Conservation (phyloP, 2,888 invertebrate genomes). For the Drosophila heteroneura region DNA sequence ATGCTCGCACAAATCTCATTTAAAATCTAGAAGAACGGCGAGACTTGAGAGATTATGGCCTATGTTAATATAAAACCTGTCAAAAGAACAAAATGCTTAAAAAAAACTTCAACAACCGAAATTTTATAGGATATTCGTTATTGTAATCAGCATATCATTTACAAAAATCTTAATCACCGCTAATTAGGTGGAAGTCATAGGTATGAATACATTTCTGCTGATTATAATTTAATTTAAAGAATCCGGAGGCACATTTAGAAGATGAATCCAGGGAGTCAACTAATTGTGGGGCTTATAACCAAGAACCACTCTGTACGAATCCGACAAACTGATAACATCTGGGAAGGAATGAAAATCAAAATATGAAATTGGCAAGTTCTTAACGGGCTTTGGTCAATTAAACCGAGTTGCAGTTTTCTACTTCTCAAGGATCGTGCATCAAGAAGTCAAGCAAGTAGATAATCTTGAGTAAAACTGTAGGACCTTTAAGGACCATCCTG, state of each 20-base stretch:
- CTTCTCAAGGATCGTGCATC: background rate
- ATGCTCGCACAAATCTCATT: background rate
- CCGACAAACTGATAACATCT: no score
- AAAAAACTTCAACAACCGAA: background rate
- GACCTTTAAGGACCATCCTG: background rate
- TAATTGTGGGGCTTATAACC: background rate
- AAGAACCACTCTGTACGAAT: background rate
- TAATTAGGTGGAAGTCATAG: accelerated
- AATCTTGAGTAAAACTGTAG: accelerated
- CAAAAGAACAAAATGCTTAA: background rate
- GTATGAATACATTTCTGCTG: background rate
- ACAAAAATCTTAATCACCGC: background rate
- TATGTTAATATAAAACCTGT: background rate
- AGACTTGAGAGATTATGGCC: background rate
- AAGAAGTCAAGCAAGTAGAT: background rate
- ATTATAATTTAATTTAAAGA: background rate
- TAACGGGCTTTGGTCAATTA: background rate
- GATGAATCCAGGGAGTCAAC: background rate
- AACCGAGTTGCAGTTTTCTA: background rate
- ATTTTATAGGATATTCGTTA: background rate
- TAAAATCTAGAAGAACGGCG: background rate
- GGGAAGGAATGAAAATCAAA: background rate
- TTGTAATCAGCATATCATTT: background rate
- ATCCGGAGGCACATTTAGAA: background rate
- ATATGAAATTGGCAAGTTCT: background rate